Conservation (phyloP, 2,113 vertebrate species). For the Charadrius vociferus region DNA sequence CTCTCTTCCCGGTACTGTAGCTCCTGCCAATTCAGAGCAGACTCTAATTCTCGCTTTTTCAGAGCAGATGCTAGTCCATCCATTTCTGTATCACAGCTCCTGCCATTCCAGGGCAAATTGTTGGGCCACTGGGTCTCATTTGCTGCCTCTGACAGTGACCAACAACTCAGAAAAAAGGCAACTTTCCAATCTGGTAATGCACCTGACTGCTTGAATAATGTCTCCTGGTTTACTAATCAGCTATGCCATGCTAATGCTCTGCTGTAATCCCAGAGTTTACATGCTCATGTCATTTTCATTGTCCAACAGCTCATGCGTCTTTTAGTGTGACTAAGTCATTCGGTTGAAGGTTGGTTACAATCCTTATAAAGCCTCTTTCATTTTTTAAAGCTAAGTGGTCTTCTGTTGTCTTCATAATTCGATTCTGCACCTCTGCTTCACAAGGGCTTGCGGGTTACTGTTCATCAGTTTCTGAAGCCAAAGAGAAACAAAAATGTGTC, state of each 20-base stretch:
- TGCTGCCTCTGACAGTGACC: constrained; percentile 40
- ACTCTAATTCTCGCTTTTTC: neutral
- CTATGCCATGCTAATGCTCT: neutral
- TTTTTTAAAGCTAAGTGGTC: neutral
- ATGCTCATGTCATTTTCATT: neutral
- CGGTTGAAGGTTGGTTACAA: neutral
- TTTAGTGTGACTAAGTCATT: neutral
- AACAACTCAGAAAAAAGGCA: constrained; percentile 9
- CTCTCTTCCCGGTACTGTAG: neutral
- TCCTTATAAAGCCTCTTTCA: neutral
- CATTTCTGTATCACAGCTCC: neutral
- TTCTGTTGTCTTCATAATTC: neutral
- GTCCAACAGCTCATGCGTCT: neutral
- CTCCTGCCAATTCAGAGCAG: constrained; percentile 23
- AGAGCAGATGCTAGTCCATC: constrained; percentile 7
- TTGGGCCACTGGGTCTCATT: constrained; percentile 3
- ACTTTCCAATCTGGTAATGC: constrained; percentile 15
- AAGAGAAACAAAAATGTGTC: constrained; percentile 21
- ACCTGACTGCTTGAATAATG: constrained; percentile 43
- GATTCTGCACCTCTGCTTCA: neutral
- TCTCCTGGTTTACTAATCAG: constrained; percentile 24
- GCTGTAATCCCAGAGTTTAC: neutral
- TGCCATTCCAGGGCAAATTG: constrained; percentile 25
- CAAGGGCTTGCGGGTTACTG: neutral
- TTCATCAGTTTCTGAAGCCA: neutral